Base-by-base conservation (phyloP, 2,797 vertebrate genomes). In the Molossus molossus region DNA sequence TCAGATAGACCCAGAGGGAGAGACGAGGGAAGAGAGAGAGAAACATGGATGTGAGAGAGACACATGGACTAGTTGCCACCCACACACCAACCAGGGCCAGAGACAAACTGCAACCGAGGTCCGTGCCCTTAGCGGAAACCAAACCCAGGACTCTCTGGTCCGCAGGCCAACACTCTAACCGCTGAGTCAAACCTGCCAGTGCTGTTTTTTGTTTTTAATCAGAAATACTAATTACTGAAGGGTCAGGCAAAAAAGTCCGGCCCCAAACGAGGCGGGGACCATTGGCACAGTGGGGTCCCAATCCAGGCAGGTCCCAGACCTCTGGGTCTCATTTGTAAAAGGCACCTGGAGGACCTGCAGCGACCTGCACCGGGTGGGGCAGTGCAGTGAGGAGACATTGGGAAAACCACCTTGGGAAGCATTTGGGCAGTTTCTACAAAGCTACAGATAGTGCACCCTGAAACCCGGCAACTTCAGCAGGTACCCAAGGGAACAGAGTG, bases 331-430 rank as follows among this genome's bases (percentile, higher is more conserved):
- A 27, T 27, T 40, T 79, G 8, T n/a, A 48, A 67, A 86, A 57
- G 58, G 14, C 15, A 6, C 33, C 60, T 48, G 45, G 57, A 50
- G 57, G 48, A 50, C 1, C 0, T 2, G 64, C 29, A 48, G 15
- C 1, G 12, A 2, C 48, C 4, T 6, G 90, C 2, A 13, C 48
- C 2, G 0, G 8, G 25, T 2, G 0, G 8, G 25, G 29, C 37
- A 67, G 37, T 23, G 50, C 29, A 9, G 37, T 3, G 17, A 7
- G n/a, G 37, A 13, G 53, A 25, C 7, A 0, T 21, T 15, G 67
- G 60, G 9, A 60, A 50, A 75, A 37, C 69, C 1, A 11, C 18
- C 1, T 1, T 12, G 45, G 92, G 48, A 57, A 58, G 55, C 62
- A 15, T 62, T 77, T 13, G 25, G 45, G 23, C 55, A 64, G 18